These are phyloP conservation scores for Hydropotes inermis DNA, from an alignment of 2,113 vertebrate genomes.

Conservation along the genomic window DNA sequence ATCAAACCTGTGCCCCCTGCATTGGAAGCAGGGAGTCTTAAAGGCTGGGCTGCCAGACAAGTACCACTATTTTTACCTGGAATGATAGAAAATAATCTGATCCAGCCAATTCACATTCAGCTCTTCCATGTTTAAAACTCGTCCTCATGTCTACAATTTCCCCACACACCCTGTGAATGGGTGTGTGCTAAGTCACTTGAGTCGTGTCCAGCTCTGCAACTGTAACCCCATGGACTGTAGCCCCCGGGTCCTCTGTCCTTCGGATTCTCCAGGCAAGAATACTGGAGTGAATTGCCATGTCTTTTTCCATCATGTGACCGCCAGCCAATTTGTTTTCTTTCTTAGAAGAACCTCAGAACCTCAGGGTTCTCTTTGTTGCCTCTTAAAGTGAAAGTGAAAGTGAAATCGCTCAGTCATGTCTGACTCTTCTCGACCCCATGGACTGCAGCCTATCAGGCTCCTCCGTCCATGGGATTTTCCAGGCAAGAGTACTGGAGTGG, in stretches of 20 bases:
- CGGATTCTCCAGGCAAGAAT: background rate
- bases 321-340: background rate
- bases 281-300: background rate
- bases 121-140: background rate
- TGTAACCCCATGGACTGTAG: background rate
- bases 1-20: background rate
- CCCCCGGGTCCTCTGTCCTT: background rate
- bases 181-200: background rate
- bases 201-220: accelerated
- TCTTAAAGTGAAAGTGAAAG: background rate
- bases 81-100: background rate
- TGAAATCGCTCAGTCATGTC: too few relatives aligned
- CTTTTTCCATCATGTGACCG: background rate
- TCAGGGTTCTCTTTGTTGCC: background rate
- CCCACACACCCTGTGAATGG: background rate
- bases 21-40: background rate
- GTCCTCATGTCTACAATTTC: background rate
- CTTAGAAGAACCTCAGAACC: background rate
- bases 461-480: too few relatives aligned
- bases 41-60: background rate
- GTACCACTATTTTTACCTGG: background rate
- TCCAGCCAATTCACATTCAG: background rate
- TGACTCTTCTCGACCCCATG: too few relatives aligned
- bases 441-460: too few relatives aligned
- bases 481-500: too few relatives aligned